Percentiles rank a stretch among this genome's conserved stretches.
These are phyloP conservation scores for Corythaixoides concolor DNA, from an alignment of 2,113 vertebrate species.

Conservation along the genomic window DNA sequence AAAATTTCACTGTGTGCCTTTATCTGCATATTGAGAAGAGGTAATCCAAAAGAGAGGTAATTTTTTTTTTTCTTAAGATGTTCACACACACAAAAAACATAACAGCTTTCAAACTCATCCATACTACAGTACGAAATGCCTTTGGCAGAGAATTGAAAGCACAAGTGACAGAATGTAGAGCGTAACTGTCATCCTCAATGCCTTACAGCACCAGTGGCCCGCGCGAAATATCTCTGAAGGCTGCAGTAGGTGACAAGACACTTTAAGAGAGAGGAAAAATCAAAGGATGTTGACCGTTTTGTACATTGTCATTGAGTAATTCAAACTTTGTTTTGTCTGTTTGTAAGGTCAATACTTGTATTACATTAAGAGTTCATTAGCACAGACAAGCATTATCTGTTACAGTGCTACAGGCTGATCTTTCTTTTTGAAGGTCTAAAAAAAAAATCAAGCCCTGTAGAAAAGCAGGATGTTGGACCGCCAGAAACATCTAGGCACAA, in stretches of 20 bases:
- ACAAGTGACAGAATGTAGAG: background rate
- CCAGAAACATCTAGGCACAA: background rate
- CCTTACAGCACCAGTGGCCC: background rate
- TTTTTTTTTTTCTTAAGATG: background rate
- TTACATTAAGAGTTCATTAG: background rate
- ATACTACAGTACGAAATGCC: background rate
- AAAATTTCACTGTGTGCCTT: background rate
- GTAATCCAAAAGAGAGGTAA: background rate
- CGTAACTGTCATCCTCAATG: conserved; percentile 9
- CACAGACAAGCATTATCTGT: background rate
- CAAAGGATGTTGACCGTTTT: background rate
- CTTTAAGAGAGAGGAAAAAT: conserved; percentile 8
- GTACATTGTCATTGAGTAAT: background rate
- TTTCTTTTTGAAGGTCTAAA: background rate
- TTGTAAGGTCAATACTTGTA: background rate
- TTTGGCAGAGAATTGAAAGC: background rate
- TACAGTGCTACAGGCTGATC: background rate
- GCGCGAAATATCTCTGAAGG: background rate
- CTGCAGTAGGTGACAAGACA: background rate
- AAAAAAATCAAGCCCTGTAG: background rate
- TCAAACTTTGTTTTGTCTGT: background rate
- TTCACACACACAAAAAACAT: background rate
- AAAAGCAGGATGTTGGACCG: background rate
- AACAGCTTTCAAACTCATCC: background rate
- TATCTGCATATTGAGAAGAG: background rate